Percentiles rank a stretch among this genome's conserved stretches.
Evolutionary conservation across 2,888 invertebrate species (phyloP).

Genomic region (Hemithea aestivaria): DNA sequence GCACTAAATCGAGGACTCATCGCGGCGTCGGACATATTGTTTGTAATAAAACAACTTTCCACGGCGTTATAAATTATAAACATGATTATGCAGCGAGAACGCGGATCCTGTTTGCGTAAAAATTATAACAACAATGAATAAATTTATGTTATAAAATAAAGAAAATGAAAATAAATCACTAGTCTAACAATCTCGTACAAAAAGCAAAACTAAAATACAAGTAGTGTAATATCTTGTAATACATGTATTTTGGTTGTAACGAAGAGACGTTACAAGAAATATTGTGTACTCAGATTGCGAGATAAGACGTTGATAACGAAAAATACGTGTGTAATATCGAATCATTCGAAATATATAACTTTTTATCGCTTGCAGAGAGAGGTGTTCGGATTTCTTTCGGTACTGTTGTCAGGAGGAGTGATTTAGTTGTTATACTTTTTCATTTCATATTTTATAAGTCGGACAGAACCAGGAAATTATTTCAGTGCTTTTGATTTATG

Average conservation of each 20-base stretch:
- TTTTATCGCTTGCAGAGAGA: constrained; percentile 20
- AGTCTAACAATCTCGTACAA: no score
- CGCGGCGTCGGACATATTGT: constrained; percentile 33
- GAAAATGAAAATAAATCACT: constrained; percentile 3
- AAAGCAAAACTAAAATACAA: no score
- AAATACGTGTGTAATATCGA: constrained; percentile 34
- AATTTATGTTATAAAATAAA: background rate
- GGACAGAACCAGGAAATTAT: no score
- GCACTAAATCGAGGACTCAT: constrained; percentile 50
- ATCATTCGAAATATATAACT: constrained; percentile 36
- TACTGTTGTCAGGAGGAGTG: constrained; percentile 12
- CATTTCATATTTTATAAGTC: background rate
- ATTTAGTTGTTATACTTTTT: constrained; percentile 6
- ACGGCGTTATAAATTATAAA: constrained; percentile 17
- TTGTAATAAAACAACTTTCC: constrained; percentile 30
- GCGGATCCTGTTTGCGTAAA: constrained; percentile 5
- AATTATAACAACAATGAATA: constrained; percentile 4
- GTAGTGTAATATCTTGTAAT: constrained; percentile 29
- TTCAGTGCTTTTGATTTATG: no score
- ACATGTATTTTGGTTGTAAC: constrained; percentile 54
- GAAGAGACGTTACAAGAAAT: constrained; percentile 57
- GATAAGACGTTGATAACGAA: constrained; percentile 52
- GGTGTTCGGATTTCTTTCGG: constrained; percentile 16
- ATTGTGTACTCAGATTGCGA: constrained; percentile 60
- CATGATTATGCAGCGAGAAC: constrained; percentile 7